Evolutionary conservation across 2,113 vertebrate species (phyloP).

Genomic region (pig (Sus scrofa)): DNA sequence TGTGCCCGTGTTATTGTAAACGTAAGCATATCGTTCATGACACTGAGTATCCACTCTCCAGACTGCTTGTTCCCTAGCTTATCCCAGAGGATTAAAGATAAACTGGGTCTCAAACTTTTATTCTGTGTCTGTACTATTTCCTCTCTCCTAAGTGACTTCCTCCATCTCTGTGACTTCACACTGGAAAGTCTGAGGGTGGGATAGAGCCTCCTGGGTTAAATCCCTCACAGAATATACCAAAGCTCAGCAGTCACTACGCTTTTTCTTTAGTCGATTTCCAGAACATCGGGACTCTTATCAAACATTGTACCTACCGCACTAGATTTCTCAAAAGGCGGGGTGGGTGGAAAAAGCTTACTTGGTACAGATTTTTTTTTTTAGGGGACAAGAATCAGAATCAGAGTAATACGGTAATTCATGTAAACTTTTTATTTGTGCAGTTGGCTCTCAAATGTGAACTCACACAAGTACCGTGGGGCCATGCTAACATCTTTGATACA

Average conservation of each 20-base stretch:
- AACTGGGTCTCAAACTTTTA: constrained; percentile 90
- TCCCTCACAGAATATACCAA: constrained; percentile 87
- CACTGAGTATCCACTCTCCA: constrained; percentile 90
- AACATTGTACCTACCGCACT: constrained; percentile 84
- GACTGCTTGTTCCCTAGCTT: constrained; percentile 92
- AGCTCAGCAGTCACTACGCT: constrained; percentile 84
- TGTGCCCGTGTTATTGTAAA: constrained; percentile 92
- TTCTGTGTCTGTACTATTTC: constrained; percentile 90
- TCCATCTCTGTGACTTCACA: constrained; percentile 84
- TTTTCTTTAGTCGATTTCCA: constrained; percentile 80
- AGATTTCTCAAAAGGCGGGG: constrained; percentile 79
- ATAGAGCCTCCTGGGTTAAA: constrained; percentile 86
- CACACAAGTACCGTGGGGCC: constrained; percentile 85
- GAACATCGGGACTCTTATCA: constrained; percentile 80
- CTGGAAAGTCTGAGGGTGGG: constrained; percentile 86
- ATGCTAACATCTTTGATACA: constrained; percentile 88
- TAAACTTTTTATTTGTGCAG: constrained; percentile 88
- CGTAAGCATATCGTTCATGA: constrained; percentile 89
- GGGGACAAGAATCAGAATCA: constrained; percentile 84
- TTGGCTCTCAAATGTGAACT: constrained; percentile 87
- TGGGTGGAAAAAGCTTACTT: neutral
- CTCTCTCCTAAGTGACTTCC: constrained; percentile 86
- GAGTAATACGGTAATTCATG: constrained; percentile 85
- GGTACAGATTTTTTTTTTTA: constrained; percentile 74
- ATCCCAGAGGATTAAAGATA: constrained; percentile 91